phyloP scores from a whole-genome alignment of 2,797 vertebrate genomes.

The Anguilla megastoma region DNA sequence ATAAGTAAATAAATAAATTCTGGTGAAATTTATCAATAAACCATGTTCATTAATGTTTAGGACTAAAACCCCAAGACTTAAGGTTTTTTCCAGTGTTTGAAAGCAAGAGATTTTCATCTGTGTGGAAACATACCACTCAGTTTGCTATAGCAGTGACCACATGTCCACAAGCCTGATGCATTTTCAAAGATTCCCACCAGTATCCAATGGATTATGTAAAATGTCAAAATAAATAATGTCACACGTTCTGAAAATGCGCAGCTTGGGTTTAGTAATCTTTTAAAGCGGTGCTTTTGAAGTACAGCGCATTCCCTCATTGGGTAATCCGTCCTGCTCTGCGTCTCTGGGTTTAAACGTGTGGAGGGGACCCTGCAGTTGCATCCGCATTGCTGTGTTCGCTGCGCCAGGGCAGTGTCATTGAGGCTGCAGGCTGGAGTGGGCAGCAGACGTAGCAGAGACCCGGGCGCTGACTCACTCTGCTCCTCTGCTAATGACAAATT shows the following conservation, averaged over 20 bases:
- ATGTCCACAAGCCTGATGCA: neutral
- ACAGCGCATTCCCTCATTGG: slow-evolving; percentile 31
- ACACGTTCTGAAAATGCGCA: slow-evolving; percentile 29
- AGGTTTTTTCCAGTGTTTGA: neutral
- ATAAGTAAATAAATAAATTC: neutral
- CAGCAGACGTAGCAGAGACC: neutral
- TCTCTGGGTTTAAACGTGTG: slow-evolving; percentile 28
- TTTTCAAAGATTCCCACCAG: neutral
- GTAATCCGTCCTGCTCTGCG: slow-evolving; percentile 40
- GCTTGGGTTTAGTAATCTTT: slow-evolving; percentile 24
- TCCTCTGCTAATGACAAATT: neutral
- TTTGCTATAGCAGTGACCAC: neutral
- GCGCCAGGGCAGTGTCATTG: neutral
- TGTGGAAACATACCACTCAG: too few species aligned
- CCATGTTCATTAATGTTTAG: neutral
- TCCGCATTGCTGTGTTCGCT: neutral
- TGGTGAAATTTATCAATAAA: neutral
- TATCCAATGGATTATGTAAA: neutral
- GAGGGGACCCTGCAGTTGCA: neutral
- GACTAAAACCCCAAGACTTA: neutral
- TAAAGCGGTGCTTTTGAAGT: slow-evolving; percentile 27
- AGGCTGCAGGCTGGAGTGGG: neutral
- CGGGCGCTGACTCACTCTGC: neutral
- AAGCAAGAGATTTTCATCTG: neutral
- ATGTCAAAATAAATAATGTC: neutral